These are phyloP conservation scores for Tupiocoris notatus DNA, from an alignment of 2,888 invertebrate genomes.

Conservation along the genomic window DNA sequence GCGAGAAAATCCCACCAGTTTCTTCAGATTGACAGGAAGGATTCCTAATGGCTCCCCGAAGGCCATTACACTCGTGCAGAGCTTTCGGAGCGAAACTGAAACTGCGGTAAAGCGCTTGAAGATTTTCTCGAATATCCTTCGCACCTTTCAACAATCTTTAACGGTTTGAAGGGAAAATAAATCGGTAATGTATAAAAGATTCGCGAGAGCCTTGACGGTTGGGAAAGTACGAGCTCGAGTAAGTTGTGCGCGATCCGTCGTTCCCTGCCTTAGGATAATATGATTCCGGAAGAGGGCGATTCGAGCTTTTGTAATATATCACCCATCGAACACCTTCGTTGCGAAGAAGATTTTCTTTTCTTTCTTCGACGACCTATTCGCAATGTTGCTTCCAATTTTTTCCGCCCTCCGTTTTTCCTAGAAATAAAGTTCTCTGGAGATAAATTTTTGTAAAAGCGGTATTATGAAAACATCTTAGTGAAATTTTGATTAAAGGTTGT, in stretches of 20 bases:
- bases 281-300: constrained; percentile 29
- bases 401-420: constrained; percentile 19
- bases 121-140: not conserved
- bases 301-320: constrained; percentile 36
- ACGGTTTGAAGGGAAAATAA: constrained; percentile 32
- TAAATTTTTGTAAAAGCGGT: too few relatives aligned
- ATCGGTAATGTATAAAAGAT: constrained; percentile 39
- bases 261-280: constrained; percentile 16
- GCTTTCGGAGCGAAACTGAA: not conserved
- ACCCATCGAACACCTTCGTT: constrained; percentile 24
- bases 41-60: constrained; percentile 34
- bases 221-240: constrained; percentile 6
- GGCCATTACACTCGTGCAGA: constrained; percentile 18
- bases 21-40: constrained; percentile 19
- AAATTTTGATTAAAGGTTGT: too few relatives aligned
- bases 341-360: not conserved
- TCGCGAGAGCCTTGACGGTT: not conserved
- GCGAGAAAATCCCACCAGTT: not conserved
- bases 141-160: not conserved
- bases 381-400: too few relatives aligned
- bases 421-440: too few relatives aligned
- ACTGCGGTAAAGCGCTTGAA: constrained; percentile 4
- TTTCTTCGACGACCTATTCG: constrained; percentile 22
- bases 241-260: constrained; percentile 26
- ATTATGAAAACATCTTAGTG: too few relatives aligned